phyloP scores from a whole-genome alignment of 2,888 invertebrate genomes.

The Cryptocephalus moraei region DNA sequence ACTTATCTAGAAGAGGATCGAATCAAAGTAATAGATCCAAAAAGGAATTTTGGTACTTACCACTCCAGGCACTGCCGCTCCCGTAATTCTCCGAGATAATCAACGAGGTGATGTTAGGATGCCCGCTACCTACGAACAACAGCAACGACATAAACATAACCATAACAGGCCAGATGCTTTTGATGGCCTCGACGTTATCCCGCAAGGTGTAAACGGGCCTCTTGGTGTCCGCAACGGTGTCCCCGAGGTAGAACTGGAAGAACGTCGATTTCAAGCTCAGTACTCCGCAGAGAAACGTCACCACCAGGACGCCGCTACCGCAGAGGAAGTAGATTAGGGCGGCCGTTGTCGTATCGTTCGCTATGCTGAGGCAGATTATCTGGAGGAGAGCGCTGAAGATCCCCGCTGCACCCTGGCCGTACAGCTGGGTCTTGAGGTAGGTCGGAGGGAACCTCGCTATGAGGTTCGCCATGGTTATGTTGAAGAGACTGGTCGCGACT shows the following conservation, averaged over 20 bases:
- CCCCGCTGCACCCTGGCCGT: conserved; percentile 8
- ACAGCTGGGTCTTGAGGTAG: conserved; percentile 8
- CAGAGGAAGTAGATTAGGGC: conserved; percentile 6
- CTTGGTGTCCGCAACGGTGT: neutral
- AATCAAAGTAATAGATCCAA: no score
- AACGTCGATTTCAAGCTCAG: neutral
- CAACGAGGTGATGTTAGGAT: neutral
- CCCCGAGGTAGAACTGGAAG: conserved; percentile 2
- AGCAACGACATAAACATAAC: neutral
- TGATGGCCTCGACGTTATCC: neutral
- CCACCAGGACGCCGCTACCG: neutral
- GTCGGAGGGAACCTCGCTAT: conserved; percentile 12
- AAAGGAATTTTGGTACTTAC: conserved; percentile 3
- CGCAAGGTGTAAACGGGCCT: neutral
- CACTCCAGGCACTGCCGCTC: neutral
- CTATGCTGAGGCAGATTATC: conserved; percentile 6
- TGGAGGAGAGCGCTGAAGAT: conserved; percentile 9
- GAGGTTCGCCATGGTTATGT: conserved; percentile 1
- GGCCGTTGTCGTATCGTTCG: conserved; percentile 2
- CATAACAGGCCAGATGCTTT: neutral
- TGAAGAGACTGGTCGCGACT: neutral
- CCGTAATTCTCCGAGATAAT: conserved; percentile 1
- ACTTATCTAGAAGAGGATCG: no score
- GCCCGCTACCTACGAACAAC: neutral
- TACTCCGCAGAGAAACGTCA: neutral